Evolutionary conservation across 2,113 vertebrate genomes (phyloP), one percentile per base, ranked within the genome.

Genomic region (Engystomops pustulosus): DNA sequence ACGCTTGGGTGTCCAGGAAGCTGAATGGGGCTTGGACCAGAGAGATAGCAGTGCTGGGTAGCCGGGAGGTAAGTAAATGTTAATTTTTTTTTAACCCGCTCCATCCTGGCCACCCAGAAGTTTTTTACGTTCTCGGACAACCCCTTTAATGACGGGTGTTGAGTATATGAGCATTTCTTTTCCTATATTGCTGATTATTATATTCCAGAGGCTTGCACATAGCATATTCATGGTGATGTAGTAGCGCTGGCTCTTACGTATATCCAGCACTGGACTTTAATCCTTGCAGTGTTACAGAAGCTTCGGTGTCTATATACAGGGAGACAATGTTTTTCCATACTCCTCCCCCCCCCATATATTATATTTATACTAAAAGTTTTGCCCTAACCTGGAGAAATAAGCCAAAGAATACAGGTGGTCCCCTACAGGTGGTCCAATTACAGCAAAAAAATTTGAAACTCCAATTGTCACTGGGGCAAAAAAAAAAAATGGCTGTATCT

Each of bases 141-240:
- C n/a, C n/a, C n/a, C n/a, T n/a, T n/a, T n/a, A n/a, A n/a, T 94
- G 91, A 90, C 32, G 75, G 34, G 51, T 78, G 75, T 60, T 58
- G 58, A 36, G 11, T 78, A 41, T 78, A 78, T 4, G 10, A 60
- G 75, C 32, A 25, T 58, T 78, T 78, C 53, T 78, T 14, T 78
- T 78, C 36, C 12, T 76, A 11, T 55, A 53, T 47, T 53, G 74
- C 51, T 58, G 74, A 15, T 77, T 1, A 25, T 32, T 77, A n/a
- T 77, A 77, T 38, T 75, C 41, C n/a, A 12, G 51, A 38, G 20
- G 34, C 75, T 78, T 78, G 74, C 51, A 12, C 25, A 27, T 60
- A 78, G 23, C n/a, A 34, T 36, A 78, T 38, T 23, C 3, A 9
- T 58, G 20, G 4, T 58, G 49, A 23, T 81, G 30, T 44, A 62